Base-by-base conservation (phyloP, 2,888 invertebrate genomes). In the Eudemis profundana region DNA sequence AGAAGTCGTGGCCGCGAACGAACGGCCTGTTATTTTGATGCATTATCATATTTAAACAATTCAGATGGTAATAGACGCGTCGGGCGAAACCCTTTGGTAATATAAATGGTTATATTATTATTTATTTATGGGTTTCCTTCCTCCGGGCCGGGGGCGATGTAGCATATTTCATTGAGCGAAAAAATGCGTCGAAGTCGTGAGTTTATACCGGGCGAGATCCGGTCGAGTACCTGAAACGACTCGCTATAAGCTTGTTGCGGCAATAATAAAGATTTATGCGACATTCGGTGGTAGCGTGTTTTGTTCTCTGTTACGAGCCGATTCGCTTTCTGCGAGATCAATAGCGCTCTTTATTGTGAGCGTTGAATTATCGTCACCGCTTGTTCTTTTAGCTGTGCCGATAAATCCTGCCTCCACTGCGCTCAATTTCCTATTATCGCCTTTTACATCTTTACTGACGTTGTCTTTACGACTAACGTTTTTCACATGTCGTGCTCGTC, bases 11-110 rank as follows among this genome's bases (percentile, higher is more conserved):
- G 84, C 81, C 84, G 85, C 85, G 85, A 84, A 85, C 83, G 81
- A 84, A 83, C 83, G 82, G 89, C 86, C 89, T 88, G 87, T 86
- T 90, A 90, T 90, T 92, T 91, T 91, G 91, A 91, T 90, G 83
- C 89, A 92, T 92, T 92, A 91, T 90, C 92, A 92, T 92, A 92
- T 91, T 91, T 88, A 90, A 92, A 90, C 92, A 90, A 92, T 92
- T 91, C 90, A 84, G 87, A 92, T 92, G 92, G 88, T 92, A 92
- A 92, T 92, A 92, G 92, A 90, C 89, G 88, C 90, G 90, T 90
- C 90, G 89, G 85, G 86, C 78, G 79, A 90, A 91, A 90, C 90
- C 92, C 91, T 92, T 92, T 90, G 86, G 92, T 89, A 91, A 90
- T 92, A 92, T 92, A 91, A 92, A 92, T 92, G 90, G 90, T 87